Conservation (phyloP, 2,888 invertebrate genomes). For the Tanaodytes sp. region DNA sequence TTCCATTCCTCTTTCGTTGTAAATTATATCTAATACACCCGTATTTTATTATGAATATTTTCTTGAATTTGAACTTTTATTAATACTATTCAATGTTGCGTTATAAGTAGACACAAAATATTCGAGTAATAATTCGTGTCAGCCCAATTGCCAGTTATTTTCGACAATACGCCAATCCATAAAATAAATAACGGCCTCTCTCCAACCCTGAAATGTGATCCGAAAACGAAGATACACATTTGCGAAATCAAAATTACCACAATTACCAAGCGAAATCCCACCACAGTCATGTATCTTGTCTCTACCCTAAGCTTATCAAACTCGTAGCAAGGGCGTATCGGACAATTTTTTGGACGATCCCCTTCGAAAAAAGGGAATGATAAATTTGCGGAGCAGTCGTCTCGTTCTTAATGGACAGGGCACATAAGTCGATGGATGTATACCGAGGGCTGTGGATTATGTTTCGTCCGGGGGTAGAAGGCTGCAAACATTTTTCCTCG, state of each 20-base stretch:
- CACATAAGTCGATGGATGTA: constrained; percentile 52
- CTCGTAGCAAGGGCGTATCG: constrained; percentile 26
- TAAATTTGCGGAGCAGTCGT: constrained; percentile 48
- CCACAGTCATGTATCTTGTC: constrained; percentile 20
- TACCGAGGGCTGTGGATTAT: constrained; percentile 52
- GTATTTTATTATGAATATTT: too few species aligned
- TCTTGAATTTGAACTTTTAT: too few species aligned
- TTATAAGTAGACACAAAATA: too few species aligned
- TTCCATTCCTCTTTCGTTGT: too few species aligned
- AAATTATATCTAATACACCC: too few species aligned
- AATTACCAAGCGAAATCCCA: constrained; percentile 27
- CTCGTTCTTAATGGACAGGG: constrained; percentile 50
- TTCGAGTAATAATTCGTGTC: too few species aligned
- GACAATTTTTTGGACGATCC: constrained; percentile 33
- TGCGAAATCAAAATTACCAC: constrained; percentile 34
- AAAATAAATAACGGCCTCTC: constrained; percentile 8
- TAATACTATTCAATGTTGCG: too few species aligned
- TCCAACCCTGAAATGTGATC: constrained; percentile 10
- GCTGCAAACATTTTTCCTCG: constrained; percentile 60
- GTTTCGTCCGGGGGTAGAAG: constrained; percentile 43
- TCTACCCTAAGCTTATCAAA: constrained; percentile 38
- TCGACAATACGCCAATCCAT: neutral
- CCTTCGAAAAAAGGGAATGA: constrained; percentile 35
- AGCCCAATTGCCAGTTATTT: too few species aligned
- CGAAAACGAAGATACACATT: constrained; percentile 16